Evolutionary conservation across 2,888 invertebrate species (phyloP).

Genomic region (Hyposoter didymator): DNA sequence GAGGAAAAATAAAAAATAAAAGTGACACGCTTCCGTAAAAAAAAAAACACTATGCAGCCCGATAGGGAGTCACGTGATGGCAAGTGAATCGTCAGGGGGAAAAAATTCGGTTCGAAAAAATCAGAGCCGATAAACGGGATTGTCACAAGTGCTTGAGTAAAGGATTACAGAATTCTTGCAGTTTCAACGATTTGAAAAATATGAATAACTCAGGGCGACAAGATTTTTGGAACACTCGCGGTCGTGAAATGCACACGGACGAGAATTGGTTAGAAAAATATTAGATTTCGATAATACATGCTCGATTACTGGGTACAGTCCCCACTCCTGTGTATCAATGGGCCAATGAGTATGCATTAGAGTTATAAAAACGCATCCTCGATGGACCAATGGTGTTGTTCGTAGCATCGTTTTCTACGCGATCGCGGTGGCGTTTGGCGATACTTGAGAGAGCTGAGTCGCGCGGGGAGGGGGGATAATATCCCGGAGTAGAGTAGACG

Average conservation of each 20-base stretch:
- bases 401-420: constrained; percentile 72
- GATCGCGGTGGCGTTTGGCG: constrained; percentile 23
- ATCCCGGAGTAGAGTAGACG: constrained; percentile 71
- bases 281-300: constrained; percentile 71
- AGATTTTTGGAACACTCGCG: neutral
- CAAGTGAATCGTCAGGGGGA: neutral
- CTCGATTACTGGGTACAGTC: constrained; percentile 71
- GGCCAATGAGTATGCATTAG: constrained; percentile 56
- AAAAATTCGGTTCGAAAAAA: constrained; percentile 10
- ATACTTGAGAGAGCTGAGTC: constrained; percentile 4
- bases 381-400: constrained; percentile 71
- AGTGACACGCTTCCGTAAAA: neutral
- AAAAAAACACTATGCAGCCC: neutral
- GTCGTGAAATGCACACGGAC: neutral
- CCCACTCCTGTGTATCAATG: constrained; percentile 56
- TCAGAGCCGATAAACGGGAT: neutral
- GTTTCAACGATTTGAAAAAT: neutral
- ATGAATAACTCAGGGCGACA: neutral
- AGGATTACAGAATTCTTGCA: neutral
- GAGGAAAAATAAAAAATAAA: neutral
- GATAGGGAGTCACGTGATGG: constrained; percentile 16
- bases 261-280: constrained; percentile 46
- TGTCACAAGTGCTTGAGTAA: neutral
- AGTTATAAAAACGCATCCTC: constrained; percentile 68
- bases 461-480: constrained; percentile 24